phyloP scores from a whole-genome alignment of 2,113 vertebrate species.

The Brachyhypopomus gauderio region DNA sequence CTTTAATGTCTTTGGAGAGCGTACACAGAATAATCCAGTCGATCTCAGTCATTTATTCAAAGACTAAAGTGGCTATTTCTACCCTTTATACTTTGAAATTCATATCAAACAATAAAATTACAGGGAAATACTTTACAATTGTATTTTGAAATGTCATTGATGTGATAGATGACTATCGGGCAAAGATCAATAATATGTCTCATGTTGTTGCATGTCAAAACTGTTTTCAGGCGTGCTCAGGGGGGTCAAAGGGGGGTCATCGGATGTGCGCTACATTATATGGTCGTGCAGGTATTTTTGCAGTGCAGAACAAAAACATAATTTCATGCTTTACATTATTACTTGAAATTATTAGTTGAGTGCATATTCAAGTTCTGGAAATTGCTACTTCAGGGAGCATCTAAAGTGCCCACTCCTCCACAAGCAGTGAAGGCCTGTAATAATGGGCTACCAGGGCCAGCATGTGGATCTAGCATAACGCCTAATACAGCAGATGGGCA shows the following conservation, averaged over 20 bases:
- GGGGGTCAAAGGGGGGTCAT: neutral
- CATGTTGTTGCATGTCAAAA: neutral
- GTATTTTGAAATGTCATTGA: neutral
- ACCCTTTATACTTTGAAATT: neutral
- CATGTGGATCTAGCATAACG: no score
- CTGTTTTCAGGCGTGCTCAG: neutral
- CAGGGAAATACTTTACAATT: neutral
- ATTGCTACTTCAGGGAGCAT: no score
- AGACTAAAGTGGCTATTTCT: neutral
- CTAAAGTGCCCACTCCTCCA: no score
- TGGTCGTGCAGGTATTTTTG: neutral
- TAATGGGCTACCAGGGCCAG: no score
- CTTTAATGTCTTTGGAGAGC: conserved; percentile 37
- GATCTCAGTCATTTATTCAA: neutral
- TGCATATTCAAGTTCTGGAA: no score
- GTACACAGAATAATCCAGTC: conserved; percentile 36
- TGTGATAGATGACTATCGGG: no score
- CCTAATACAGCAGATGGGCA: neutral
- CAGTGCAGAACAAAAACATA: neutral
- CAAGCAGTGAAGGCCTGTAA: no score
- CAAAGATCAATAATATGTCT: neutral
- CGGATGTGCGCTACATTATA: neutral
- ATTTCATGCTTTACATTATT: no score
- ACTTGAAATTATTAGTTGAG: no score
- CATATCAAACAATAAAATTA: neutral